Evolutionary conservation across 2,888 invertebrate genomes (phyloP).

Genomic region (Aphidoletes aphidimyza): DNA sequence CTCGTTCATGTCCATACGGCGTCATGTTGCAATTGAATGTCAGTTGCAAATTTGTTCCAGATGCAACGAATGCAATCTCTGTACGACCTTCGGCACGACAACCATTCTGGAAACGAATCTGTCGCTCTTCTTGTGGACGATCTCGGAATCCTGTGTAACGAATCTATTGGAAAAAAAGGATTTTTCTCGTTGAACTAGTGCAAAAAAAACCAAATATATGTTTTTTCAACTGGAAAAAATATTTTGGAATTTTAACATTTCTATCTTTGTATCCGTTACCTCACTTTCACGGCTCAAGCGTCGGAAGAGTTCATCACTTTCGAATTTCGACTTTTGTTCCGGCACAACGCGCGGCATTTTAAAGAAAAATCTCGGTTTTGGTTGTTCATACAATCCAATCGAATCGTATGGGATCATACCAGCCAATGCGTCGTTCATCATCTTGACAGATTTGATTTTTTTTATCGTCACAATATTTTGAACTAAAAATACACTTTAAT

Average conservation of each 20-base stretch:
- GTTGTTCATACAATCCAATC: conserved; percentile 90
- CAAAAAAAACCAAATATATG: not conserved
- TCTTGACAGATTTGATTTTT: conserved; percentile 62
- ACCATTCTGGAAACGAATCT: conserved; percentile 91
- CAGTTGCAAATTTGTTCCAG: conserved; percentile 93
- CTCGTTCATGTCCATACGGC: conserved; percentile 75
- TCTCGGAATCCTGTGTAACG: conserved; percentile 95
- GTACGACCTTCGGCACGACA: conserved; percentile 92
- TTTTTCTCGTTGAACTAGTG: not conserved
- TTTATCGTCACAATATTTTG: not conserved
- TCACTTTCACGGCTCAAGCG: conserved; percentile 93
- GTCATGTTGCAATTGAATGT: conserved; percentile 76
- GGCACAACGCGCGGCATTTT: conserved; percentile 98
- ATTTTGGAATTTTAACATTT: too few relatives aligned
- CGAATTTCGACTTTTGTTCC: conserved; percentile 96
- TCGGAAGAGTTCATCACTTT: conserved; percentile 94
- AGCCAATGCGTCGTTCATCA: conserved; percentile 82
- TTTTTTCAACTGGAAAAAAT: too few relatives aligned
- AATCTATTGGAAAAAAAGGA: conserved; percentile 70
- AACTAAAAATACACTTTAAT: too few relatives aligned
- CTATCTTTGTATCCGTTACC: conserved; percentile 70
- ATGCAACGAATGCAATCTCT: conserved; percentile 94
- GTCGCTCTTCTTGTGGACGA: conserved; percentile 90
- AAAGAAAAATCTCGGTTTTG: conserved; percentile 87
- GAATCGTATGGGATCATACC: conserved; percentile 94